These are phyloP conservation scores for Aphelocoma coerulescens DNA, from an alignment of 2,113 vertebrate species.

Conservation along the genomic window DNA sequence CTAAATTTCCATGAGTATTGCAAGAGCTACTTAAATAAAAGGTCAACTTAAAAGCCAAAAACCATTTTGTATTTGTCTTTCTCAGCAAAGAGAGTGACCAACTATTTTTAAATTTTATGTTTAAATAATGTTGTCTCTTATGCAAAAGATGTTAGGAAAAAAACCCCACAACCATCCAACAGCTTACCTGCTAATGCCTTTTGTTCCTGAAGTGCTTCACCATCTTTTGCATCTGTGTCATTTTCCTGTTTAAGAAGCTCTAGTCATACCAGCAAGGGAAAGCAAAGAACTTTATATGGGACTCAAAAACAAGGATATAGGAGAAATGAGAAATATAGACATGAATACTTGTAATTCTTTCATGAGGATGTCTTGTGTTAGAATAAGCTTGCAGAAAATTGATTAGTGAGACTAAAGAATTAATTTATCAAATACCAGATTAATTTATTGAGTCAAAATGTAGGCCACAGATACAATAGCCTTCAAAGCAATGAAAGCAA, in stretches of 20 bases:
- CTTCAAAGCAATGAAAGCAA: not conserved
- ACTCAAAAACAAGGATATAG: not conserved
- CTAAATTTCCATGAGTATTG: not conserved
- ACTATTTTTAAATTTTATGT: not conserved
- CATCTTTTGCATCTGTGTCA: not conserved
- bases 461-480: not conserved
- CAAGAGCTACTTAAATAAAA: not conserved
- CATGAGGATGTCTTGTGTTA: not conserved
- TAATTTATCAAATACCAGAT: not conserved
- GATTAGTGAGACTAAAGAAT: not conserved
- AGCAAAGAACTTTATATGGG: not conserved
- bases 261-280: not conserved
- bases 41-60: not conserved
- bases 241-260: not conserved
- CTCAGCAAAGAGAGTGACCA: not conserved
- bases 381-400: not conserved
- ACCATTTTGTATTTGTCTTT: not conserved
- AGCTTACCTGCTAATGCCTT: not conserved
- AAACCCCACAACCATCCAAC: not conserved
- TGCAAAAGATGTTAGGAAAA: not conserved
- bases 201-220: not conserved
- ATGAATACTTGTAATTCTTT: not conserved
- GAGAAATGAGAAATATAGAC: not conserved
- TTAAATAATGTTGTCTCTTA: not conserved
- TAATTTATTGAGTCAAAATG: not conserved